Evolutionary conservation across 2,113 vertebrate species (phyloP).

Genomic region (Thermophis baileyi): DNA sequence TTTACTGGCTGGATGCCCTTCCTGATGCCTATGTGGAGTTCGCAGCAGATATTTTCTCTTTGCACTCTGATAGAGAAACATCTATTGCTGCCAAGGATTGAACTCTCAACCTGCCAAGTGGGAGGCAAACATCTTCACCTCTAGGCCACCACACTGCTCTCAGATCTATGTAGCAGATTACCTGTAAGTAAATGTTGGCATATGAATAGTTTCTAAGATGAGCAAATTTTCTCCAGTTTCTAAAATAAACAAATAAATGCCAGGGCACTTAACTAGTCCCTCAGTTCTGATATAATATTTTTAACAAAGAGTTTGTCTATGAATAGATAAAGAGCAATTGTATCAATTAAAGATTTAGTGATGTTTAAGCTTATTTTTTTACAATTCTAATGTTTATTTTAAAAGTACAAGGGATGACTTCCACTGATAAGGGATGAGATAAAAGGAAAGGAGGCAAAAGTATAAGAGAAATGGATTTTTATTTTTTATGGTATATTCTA

Average conservation of each 20-base stretch:
- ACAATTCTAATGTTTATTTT: neutral
- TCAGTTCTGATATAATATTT: neutral
- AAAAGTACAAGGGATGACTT: neutral
- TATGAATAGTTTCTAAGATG: neutral
- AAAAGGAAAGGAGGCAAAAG: neutral
- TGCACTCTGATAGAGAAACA: neutral
- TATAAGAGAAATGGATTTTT: neutral
- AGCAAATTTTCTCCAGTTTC: neutral
- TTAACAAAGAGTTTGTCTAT: neutral
- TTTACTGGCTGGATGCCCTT: neutral
- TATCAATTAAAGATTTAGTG: neutral
- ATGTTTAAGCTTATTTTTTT: neutral
- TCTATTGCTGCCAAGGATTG: neutral
- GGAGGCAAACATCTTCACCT: neutral
- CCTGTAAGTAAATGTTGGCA: neutral
- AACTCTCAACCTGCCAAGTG: neutral
- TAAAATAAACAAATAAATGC: neutral
- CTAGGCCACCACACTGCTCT: neutral
- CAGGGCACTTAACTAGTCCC: neutral
- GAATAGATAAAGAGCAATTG: neutral
- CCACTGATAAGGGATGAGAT: neutral
- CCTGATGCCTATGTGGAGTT: neutral
- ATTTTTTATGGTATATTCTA: neutral
- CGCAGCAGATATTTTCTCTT: neutral
- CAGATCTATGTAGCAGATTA: neutral